These are phyloP conservation scores for Cisticola juncidis DNA, from an alignment of 2,113 vertebrate genomes.

Conservation along the genomic window DNA sequence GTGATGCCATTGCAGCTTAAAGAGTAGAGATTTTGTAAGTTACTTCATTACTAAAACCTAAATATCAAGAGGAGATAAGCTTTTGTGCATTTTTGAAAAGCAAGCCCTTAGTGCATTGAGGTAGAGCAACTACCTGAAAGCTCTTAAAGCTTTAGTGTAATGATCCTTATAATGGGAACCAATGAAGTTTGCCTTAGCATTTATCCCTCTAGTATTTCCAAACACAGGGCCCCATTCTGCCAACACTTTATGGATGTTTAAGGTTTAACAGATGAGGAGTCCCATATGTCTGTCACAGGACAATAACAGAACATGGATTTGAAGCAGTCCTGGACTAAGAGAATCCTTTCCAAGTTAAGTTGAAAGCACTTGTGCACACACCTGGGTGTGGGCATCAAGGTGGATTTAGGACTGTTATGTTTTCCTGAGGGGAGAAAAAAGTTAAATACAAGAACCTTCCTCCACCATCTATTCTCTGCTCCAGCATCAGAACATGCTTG, in stretches of 20 bases:
- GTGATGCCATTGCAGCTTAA: neutral
- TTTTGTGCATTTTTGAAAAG: neutral
- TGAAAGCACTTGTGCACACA: neutral
- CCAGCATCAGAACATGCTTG: neutral
- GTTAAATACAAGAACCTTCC: neutral
- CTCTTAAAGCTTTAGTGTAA: neutral
- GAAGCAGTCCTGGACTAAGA: neutral
- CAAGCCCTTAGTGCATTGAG: neutral
- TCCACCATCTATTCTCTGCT: neutral
- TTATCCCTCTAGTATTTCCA: neutral
- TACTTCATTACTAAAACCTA: neutral
- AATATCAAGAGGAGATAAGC: neutral
- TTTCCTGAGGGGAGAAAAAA: accelerated
- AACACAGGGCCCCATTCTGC: neutral
- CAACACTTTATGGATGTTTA: neutral
- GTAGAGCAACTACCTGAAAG: neutral
- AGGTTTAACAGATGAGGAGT: neutral
- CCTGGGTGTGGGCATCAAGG: neutral
- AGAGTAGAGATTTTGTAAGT: neutral
- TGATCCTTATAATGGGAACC: neutral
- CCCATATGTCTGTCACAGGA: neutral
- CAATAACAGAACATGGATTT: neutral
- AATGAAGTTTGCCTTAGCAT: neutral
- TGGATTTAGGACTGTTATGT: neutral
- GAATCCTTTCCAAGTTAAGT: neutral